Conservation (phyloP, 2,888 invertebrate species). For the Nomada flava region DNA sequence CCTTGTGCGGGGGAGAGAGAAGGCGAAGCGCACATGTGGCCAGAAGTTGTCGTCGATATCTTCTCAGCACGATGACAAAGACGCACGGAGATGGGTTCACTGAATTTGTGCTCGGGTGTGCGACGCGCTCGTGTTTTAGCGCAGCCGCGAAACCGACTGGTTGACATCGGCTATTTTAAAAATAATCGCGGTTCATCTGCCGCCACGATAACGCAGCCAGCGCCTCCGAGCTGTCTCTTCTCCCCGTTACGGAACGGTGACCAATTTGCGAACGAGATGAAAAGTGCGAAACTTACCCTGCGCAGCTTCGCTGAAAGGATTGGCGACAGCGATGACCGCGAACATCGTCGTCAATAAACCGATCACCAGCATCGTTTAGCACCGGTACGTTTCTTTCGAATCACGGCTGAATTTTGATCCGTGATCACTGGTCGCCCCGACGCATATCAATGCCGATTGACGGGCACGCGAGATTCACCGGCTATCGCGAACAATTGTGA, state of each 20-base stretch:
- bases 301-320: slow-evolving; percentile 64
- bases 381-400: slow-evolving; percentile 2
- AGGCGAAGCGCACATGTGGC: slow-evolving; percentile 74
- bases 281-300: slow-evolving; percentile 68
- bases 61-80: slow-evolving; percentile 64
- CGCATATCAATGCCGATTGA: slow-evolving; percentile 36
- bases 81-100: slow-evolving; percentile 70
- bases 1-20: slow-evolving; percentile 8
- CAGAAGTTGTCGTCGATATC: slow-evolving; percentile 76
- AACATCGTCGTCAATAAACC: slow-evolving; percentile 52
- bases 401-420: slow-evolving; percentile 7
- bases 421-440: slow-evolving; percentile 33
- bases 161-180: slow-evolving; percentile 55
- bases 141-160: slow-evolving; percentile 36
- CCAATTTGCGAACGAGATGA: background rate
- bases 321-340: slow-evolving; percentile 54
- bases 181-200: slow-evolving; percentile 43
- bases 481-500: slow-evolving; percentile 12
- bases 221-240: background rate
- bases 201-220: background rate
- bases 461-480: slow-evolving; percentile 12
- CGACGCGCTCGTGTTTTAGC: slow-evolving; percentile 63
- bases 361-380: slow-evolving; percentile 52
- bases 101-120: slow-evolving; percentile 67
- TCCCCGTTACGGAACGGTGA: no score